A percentile compares a stretch with the other conserved stretches of the same genome.
Conservation (phyloP, 2,797 vertebrate species). For the Steatocranus sp. region DNA sequence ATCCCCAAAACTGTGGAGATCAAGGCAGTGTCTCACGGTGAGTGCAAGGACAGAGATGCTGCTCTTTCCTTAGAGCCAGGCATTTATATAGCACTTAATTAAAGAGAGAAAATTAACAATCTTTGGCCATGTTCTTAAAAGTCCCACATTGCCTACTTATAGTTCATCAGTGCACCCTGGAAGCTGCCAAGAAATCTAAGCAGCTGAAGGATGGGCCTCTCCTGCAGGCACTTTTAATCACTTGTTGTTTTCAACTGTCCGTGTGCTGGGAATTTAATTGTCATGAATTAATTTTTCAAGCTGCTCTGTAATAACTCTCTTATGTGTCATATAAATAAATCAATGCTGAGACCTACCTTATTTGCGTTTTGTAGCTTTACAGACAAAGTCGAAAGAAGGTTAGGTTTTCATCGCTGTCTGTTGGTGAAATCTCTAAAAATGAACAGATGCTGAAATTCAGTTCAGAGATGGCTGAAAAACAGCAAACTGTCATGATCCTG, state of each 20-base stretch:
- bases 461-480: neutral
- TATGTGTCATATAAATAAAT: neutral
- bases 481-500: no score
- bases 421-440: neutral
- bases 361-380: neutral
- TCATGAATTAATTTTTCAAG: neutral
- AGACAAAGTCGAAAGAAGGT: neutral
- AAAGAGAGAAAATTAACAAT: neutral
- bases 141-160: neutral
- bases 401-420: neutral
- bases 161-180: neutral
- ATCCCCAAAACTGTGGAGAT: conserved; percentile 97
- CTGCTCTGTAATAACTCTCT: neutral
- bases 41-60: conserved; percentile 56
- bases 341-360: neutral
- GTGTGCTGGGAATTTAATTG: neutral
- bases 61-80: neutral
- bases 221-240: neutral
- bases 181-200: neutral
- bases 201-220: neutral
- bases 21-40: conserved; percentile 93
- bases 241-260: neutral
- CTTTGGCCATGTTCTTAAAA: neutral
- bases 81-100: conserved; percentile 8
- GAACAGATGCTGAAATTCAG: neutral